Percentiles rank a stretch among this genome's conserved stretches.
Evolutionary conservation across 2,888 invertebrate genomes (phyloP).

Genomic region (Heliconius charithonia): DNA sequence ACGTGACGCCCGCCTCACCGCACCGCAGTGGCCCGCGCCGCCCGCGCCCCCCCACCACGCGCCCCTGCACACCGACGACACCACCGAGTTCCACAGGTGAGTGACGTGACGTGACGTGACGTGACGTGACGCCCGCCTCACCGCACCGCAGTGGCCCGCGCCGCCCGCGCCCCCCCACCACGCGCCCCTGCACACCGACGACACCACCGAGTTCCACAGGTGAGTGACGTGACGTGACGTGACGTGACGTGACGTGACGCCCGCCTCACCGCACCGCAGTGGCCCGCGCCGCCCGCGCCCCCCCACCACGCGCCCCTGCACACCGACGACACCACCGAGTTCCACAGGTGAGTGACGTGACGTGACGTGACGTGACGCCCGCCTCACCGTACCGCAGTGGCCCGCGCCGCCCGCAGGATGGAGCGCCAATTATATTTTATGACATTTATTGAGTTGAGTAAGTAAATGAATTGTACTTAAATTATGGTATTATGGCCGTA

Average conservation of each 20-base stretch:
- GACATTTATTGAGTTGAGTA: too few species aligned
- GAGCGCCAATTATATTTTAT: too few species aligned
- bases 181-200: slow-evolving; percentile 97
- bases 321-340: slow-evolving; percentile 98
- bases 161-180: slow-evolving; percentile 92
- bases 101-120: background rate
- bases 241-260: slow-evolving; percentile 81
- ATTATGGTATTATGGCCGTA: background rate
- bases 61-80: slow-evolving; percentile 98
- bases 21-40: slow-evolving; percentile 98
- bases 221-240: slow-evolving; percentile 34
- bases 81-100: slow-evolving; percentile 95
- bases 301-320: slow-evolving; percentile 97
- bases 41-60: slow-evolving; percentile 94
- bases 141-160: slow-evolving; percentile 94
- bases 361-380: slow-evolving; percentile 69
- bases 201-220: slow-evolving; percentile 97
- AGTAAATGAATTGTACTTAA: too few species aligned
- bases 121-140: slow-evolving; percentile 87
- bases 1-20: slow-evolving; percentile 87
- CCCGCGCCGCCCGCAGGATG: too few species aligned
- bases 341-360: slow-evolving; percentile 85
- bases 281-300: slow-evolving; percentile 91
- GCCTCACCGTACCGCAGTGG: too few species aligned
- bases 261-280: slow-evolving; percentile 93